Evolutionary conservation across 2,888 invertebrate genomes (phyloP), one percentile per base, ranked within the genome.

Genomic region (Argynnis bischoffii): DNA sequence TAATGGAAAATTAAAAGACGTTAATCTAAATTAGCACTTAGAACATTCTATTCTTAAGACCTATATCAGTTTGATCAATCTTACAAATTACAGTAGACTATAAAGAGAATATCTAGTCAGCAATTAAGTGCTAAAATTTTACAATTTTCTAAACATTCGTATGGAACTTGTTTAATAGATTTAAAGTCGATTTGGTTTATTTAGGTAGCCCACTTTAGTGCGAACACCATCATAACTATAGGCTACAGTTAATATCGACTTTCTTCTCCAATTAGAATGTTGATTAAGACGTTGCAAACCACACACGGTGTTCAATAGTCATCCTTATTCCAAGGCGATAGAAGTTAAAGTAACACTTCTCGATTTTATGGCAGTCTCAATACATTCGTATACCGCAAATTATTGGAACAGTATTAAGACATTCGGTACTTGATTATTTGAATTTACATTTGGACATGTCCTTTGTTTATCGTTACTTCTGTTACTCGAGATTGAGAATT

Each of bases 211-310:
- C 55, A 66, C 60, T 55, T 66, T 55, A 57, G 41, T 54, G 13
- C 21, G 48, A 18, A 26, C 47, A 66, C 60, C 31, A 54, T 55
- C 35, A 31, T 60, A 66, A 60, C 54, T 66, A 66, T 55, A 48
- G 54, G 8, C 66, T 54, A 60, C 21, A 67, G 57, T 56, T 41
- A 57, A 63, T 46, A 63, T 15, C 50, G 31, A 64, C 67, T 67
- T 67, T 67, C 67, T 67, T 67, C 63, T 67, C 31, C 63, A 64
- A 67, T 67, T 63, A 67, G 63, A 67, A 54, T 59, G 63, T 67
- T 64, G 67, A 67, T 67, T 63, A 67, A 67, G 67, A 67, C 67
- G 63, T 57, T 54, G 57, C 31, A 26, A 26, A 57, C 16, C 57
- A 56, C 41, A 54, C 16, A 31, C 15, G 53, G 15, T n/a, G 21